Percentiles rank a stretch among this genome's conserved stretches.
Conservation (phyloP, 1,140 invertebrate species). For the Maniola jurtina region DNA sequence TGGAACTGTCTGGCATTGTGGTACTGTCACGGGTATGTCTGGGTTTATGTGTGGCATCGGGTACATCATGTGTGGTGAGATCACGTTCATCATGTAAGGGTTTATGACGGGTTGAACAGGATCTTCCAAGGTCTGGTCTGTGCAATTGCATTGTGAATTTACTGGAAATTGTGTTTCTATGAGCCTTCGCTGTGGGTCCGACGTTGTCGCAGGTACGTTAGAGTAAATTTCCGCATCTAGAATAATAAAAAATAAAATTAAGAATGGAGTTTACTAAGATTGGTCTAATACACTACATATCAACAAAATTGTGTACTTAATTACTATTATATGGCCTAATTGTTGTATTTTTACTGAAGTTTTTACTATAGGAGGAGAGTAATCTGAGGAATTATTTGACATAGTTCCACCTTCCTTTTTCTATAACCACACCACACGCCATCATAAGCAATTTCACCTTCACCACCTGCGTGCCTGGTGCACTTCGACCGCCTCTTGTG, state of each 20-base stretch:
- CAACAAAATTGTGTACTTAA: too few relatives aligned
- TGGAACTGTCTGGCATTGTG: conserved; percentile 46
- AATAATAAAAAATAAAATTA: conserved; percentile 29
- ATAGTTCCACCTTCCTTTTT: too few relatives aligned
- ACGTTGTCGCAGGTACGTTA: conserved; percentile 51
- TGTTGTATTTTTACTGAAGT: too few relatives aligned
- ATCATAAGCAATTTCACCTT: too few relatives aligned
- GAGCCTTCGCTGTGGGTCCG: conserved; percentile 44
- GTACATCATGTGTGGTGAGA: conserved; percentile 54
- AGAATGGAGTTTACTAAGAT: conserved; percentile 1
- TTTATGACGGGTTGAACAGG: conserved; percentile 42
- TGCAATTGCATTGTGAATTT: conserved; percentile 40
- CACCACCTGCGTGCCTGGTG: too few relatives aligned
- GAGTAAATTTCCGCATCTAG: conserved; percentile 65
- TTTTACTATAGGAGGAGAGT: too few relatives aligned
- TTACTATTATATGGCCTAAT: too few relatives aligned
- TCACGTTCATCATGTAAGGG: conserved; percentile 49
- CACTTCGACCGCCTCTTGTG: too few relatives aligned
- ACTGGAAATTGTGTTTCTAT: conserved; percentile 36
- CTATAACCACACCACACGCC: too few relatives aligned
- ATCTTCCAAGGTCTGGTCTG: conserved; percentile 38
- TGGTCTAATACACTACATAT: too few relatives aligned
- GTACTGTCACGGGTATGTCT: conserved; percentile 48
- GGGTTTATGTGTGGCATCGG: conserved; percentile 44
- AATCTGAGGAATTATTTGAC: too few relatives aligned